Base-by-base conservation (phyloP, 1,140 invertebrate species). In the Drosophila tristis region DNA sequence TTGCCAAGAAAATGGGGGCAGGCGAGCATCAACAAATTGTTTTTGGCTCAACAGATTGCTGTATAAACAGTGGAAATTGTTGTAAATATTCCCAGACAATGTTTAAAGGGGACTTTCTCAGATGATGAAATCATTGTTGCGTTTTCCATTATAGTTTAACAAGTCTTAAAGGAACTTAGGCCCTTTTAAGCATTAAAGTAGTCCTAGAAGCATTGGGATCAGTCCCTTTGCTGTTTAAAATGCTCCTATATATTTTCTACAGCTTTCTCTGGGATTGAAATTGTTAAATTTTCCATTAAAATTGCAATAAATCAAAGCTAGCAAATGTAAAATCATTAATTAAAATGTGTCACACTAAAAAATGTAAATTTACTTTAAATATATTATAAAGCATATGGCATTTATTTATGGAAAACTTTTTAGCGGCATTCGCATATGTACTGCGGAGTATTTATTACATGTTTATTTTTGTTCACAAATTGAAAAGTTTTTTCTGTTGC, bases 1-100 rank as follows among this genome's bases (percentile, higher is more conserved):
- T 51, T 85, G 81, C 78, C 82, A 85, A 87, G 45, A 80, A 80
- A 77, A 39, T 50, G 51, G 11, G 26, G 35, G 20, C 72, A 65
- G 72, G 60, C 55, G 76, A 56, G 45, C 54, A 50, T 82, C 67
- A 68, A 82, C 53, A 68, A 82, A 59, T 59, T 76, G 31, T 55
- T 64, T 66, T 39, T 51, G 57, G 13, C 39, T 67, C 62, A 73
- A 80, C 72, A 72, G 49, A 67, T 58, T 71, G 23, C 11, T 4
- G 35, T 42, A 50, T 59, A 68, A 45, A 35, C 54, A 68, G n/a
- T 11, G 9, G 9, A 39, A 48, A 59, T 11, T 4, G 5, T 16
- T 31, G 15, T 31, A 57, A 59, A 47, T 45, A 29, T 31, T 35
- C 20, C 11, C 35, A 39, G 4, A 39, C 4, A 39, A 13, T 39